Evolutionary conservation across 2,113 vertebrate genomes (phyloP).

Genomic region (Jaculus jaculus): DNA sequence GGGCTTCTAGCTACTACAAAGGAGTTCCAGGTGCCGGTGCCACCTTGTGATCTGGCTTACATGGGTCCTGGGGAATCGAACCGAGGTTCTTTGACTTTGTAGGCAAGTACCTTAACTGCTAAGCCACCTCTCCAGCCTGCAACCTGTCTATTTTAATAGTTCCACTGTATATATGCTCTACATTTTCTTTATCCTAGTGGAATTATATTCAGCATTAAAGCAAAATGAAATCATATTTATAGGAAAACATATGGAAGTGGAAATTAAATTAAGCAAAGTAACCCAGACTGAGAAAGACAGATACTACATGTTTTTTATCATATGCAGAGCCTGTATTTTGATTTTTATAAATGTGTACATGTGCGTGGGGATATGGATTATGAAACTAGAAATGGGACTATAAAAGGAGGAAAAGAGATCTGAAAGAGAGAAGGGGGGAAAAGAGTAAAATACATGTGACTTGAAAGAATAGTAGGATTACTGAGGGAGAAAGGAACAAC

Average conservation of each 20-base stretch:
- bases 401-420: not conserved
- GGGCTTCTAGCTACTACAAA: no score
- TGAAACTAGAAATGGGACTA: not conserved
- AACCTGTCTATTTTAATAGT: no score
- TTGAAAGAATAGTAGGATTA: not conserved
- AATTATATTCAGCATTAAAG: not conserved
- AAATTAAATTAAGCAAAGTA: not conserved
- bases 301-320: not conserved
- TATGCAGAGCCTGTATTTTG: not conserved
- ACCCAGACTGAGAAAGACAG: not conserved
- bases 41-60: no score
- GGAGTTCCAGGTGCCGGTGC: no score
- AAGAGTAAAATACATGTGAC: not conserved
- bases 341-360: not conserved
- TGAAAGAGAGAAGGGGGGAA: not conserved
- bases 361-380: not conserved
- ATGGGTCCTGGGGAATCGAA: no score
- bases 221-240: not conserved
- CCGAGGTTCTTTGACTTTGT: no score
- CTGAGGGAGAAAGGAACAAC: no score
- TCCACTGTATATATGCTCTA: no score
- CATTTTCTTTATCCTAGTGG: no score
- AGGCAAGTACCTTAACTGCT: no score
- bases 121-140: no score
- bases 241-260: not conserved